Evolutionary conservation across 1,140 invertebrate genomes (phyloP).

Genomic region (Xylocopa sonorina): DNA sequence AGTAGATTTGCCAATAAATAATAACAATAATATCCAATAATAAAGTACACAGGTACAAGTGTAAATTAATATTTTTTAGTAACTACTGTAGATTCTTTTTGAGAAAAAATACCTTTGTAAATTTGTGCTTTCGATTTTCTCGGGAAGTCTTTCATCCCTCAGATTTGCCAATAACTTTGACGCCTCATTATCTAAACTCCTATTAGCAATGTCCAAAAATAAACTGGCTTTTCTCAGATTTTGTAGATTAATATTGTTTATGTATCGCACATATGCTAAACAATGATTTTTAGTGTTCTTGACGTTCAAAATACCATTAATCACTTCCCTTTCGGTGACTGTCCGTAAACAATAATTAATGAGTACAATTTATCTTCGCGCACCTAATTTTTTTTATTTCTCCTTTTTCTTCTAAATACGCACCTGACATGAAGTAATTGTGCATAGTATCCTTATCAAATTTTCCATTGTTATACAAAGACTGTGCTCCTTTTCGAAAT

Average conservation of each 20-base stretch:
- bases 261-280: conserved; percentile 96
- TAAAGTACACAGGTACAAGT: too few relatives aligned
- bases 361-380: background rate
- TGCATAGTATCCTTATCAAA: conserved; percentile 97
- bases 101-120: conserved; percentile 87
- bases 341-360: conserved; percentile 35
- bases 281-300: conserved; percentile 98
- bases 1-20: too few relatives aligned
- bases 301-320: conserved; percentile 96
- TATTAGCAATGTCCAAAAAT: conserved; percentile 96
- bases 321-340: conserved; percentile 99
- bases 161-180: conserved; percentile 94
- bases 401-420: conserved; percentile 30
- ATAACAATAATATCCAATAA: too few relatives aligned
- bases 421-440: conserved; percentile 99
- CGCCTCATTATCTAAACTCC: conserved; percentile 96
- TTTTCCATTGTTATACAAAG: conserved; percentile 91
- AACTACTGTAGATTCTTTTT: too few relatives aligned
- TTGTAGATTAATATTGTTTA: conserved; percentile 98
- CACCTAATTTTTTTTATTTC: accelerated
- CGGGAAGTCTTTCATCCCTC: conserved; percentile 92
- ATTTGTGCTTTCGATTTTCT: conserved; percentile 94
- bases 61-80: too few relatives aligned
- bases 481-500: conserved; percentile 94
- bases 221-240: conserved; percentile 96